Conservation (phyloP, 2,888 invertebrate species). For the Lucinisca nassula region DNA sequence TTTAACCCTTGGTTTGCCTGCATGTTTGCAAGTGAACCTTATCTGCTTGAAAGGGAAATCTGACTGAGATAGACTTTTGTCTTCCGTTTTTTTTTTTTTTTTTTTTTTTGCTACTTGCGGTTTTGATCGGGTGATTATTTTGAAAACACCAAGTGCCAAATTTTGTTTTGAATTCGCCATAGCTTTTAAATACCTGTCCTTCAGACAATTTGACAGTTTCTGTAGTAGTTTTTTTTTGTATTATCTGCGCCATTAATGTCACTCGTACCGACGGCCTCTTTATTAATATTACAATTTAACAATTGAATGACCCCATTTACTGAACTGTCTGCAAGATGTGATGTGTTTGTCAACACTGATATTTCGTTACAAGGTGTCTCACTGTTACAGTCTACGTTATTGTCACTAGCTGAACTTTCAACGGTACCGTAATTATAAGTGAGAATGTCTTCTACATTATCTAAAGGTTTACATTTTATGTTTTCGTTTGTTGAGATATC, state of each 20-base stretch:
- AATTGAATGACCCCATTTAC: neutral
- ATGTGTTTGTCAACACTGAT: neutral
- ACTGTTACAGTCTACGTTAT: neutral
- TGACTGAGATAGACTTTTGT: neutral
- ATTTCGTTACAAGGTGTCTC: neutral
- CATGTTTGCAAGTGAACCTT: conserved; percentile 13
- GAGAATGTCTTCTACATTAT: too few species aligned
- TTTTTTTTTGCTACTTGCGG: neutral
- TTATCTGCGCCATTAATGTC: too few species aligned
- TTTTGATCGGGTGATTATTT: conserved; percentile 13
- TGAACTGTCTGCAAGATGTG: neutral
- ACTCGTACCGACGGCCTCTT: neutral
- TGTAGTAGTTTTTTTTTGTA: neutral
- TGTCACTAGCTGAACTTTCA: too few species aligned
- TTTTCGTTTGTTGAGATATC: neutral
- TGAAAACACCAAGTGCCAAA: neutral
- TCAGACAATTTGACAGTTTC: neutral
- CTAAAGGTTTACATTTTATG: too few species aligned
- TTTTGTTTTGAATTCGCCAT: neutral
- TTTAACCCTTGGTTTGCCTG: conserved; percentile 9
- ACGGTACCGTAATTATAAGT: too few species aligned
- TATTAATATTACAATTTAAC: neutral
- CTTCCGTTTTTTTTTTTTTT: neutral
- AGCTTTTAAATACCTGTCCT: neutral
- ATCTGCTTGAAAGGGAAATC: neutral